Conservation (phyloP, 2,888 invertebrate genomes). For the Pseudanteris insignis region DNA sequence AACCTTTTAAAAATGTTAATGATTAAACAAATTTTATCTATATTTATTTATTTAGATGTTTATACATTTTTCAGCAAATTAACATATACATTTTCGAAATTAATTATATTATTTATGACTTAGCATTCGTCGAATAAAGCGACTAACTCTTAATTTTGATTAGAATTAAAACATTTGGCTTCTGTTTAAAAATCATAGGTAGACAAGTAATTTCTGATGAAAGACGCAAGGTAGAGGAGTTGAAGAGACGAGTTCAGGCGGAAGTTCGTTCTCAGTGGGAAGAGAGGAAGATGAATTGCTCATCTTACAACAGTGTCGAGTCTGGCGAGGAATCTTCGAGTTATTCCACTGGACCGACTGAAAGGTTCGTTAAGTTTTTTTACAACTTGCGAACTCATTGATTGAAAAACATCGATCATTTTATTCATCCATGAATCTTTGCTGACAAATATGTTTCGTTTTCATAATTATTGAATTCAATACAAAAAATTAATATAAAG, state of each 20-base stretch:
- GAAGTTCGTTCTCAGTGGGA: conserved; percentile 92
- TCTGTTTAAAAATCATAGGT: conserved; percentile 69
- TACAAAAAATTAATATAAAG: background rate
- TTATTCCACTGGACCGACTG: conserved; percentile 71
- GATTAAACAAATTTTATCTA: no score
- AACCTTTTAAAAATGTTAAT: no score
- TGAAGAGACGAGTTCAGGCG: conserved; percentile 86
- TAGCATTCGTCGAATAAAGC: background rate
- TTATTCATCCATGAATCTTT: conserved; percentile 12
- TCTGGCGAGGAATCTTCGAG: conserved; percentile 72
- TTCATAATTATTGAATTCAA: background rate
- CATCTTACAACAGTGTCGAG: conserved; percentile 72
- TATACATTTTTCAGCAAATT: no score
- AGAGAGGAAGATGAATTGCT: conserved; percentile 72
- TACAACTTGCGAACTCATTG: background rate
- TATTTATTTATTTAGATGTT: no score
- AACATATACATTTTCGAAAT: background rate
- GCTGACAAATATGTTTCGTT: background rate
- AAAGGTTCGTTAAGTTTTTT: conserved; percentile 58
- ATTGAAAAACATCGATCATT: conserved; percentile 12
- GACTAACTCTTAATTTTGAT: background rate
- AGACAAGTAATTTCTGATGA: conserved; percentile 93
- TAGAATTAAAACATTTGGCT: background rate
- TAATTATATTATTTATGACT: background rate
- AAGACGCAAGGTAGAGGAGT: conserved; percentile 83